A percentile compares a stretch with the other conserved stretches of the same genome.
These are phyloP conservation scores for Philotrypesis tridentata DNA, from an alignment of 1,140 invertebrate species.

Conservation along the genomic window DNA sequence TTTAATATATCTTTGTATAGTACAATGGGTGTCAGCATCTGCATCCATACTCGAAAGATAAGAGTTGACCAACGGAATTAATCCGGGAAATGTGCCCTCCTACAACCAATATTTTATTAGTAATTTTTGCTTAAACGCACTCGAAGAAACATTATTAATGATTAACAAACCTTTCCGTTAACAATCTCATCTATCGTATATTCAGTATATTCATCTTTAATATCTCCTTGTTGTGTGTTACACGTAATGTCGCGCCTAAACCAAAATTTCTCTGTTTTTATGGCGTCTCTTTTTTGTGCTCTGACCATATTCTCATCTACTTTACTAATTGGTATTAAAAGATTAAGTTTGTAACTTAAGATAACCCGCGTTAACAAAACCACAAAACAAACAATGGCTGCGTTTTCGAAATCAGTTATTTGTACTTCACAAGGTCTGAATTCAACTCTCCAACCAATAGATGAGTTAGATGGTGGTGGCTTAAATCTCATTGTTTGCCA, in stretches of 20 bases:
- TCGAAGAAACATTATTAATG: not conserved
- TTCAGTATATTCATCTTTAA: slow-evolving; percentile 75
- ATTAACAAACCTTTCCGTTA: slow-evolving; percentile 88
- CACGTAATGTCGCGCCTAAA: slow-evolving; percentile 88
- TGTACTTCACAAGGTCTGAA: slow-evolving; percentile 99
- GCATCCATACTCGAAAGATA: slow-evolving; percentile 95
- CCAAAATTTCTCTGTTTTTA: slow-evolving; percentile 90
- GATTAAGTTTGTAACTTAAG: slow-evolving; percentile 95
- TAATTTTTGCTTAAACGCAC: no score
- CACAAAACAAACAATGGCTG: slow-evolving; percentile 98
- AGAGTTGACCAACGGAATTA: slow-evolving; percentile 93
- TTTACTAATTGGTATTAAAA: slow-evolving; percentile 98
- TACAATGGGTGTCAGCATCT: slow-evolving; percentile 97
- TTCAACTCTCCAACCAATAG: slow-evolving; percentile 99
- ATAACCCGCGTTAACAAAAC: slow-evolving; percentile 97
- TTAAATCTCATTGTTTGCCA: slow-evolving; percentile 99
- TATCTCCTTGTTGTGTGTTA: slow-evolving; percentile 62
- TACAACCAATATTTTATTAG: slow-evolving; percentile 68
- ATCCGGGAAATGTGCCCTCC: slow-evolving; percentile 93
- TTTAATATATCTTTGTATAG: slow-evolving; percentile 96
- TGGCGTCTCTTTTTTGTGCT: slow-evolving; percentile 93
- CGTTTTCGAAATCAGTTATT: slow-evolving; percentile 99
- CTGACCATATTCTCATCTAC: slow-evolving; percentile 98
- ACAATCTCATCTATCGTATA: slow-evolving; percentile 98
- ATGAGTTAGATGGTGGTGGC: slow-evolving; percentile 94